These are phyloP conservation scores for Todiramphus chloris DNA, from an alignment of 2,113 vertebrate species.

Conservation along the genomic window DNA sequence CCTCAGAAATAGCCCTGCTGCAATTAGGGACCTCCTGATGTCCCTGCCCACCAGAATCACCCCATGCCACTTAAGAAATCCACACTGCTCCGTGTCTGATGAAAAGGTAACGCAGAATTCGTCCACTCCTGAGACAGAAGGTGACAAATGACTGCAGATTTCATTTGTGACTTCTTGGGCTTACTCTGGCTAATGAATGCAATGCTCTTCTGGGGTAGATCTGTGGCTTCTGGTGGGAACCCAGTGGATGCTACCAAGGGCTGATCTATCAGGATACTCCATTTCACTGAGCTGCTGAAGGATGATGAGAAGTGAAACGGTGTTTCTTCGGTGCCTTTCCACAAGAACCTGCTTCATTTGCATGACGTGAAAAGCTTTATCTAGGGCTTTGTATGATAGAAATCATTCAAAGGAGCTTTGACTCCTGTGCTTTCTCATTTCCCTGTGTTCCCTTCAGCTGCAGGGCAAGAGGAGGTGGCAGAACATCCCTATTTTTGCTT, in stretches of 20 bases:
- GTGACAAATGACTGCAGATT: not conserved
- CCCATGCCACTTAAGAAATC: not conserved
- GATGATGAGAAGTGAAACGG: not conserved
- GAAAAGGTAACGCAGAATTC: not conserved
- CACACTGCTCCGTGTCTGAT: accelerated
- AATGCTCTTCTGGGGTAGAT: not conserved
- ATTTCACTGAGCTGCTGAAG: not conserved
- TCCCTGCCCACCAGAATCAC: not conserved
- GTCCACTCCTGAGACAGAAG: not conserved
- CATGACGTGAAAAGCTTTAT: not conserved
- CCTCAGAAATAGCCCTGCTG: not conserved
- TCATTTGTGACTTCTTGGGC: not conserved
- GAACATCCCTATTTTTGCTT: not conserved
- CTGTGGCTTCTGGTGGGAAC: not conserved
- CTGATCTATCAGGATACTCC: not conserved
- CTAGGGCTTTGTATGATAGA: not conserved
- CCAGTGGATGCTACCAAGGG: not conserved
- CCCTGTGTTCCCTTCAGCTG: not conserved
- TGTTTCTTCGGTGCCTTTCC: not conserved
- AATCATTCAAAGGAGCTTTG: not conserved
- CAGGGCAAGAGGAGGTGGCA: not conserved
- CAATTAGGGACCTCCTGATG: not conserved
- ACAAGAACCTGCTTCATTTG: not conserved
- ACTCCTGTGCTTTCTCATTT: not conserved
- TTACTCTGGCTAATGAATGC: not conserved